A percentile compares a stretch with the other conserved stretches of the same genome.
Evolutionary conservation across 1,140 invertebrate genomes (phyloP).

Genomic region (Drosophila murphyi): DNA sequence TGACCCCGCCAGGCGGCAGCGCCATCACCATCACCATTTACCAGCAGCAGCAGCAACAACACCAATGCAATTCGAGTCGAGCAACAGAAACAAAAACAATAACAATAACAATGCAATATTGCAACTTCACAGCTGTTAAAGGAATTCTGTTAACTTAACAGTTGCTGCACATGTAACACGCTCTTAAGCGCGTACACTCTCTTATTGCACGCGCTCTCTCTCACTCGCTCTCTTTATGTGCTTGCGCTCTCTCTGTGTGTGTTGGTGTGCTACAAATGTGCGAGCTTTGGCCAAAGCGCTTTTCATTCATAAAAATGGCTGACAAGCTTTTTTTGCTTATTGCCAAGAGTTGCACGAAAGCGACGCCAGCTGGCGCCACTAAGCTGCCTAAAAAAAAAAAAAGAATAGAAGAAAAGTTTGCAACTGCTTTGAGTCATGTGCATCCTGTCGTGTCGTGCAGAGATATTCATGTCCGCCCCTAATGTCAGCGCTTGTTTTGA

Average conservation of each 20-base stretch:
- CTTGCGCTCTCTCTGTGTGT: neutral
- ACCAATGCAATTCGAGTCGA: neutral
- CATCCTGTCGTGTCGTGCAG: conserved; percentile 32
- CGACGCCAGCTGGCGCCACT: conserved; percentile 70
- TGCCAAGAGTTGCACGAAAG: conserved; percentile 57
- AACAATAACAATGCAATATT: conserved; percentile 24
- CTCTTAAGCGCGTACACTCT: conserved; percentile 31
- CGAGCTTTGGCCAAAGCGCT: conserved; percentile 61
- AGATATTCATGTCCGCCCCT: conserved; percentile 74
- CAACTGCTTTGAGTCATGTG: conserved; percentile 39
- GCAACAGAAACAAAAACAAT: conserved; percentile 20
- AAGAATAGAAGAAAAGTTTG: conserved; percentile 7
- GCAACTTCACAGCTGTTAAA: conserved; percentile 45
- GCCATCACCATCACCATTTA: conserved; percentile 9
- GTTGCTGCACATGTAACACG: conserved; percentile 21
- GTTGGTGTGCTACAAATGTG: neutral
- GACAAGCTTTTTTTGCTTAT: conserved; percentile 71
- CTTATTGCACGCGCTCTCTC: conserved; percentile 20
- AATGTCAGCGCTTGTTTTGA: conserved; percentile 82
- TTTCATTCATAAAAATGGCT: conserved; percentile 81
- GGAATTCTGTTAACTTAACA: conserved; percentile 37
- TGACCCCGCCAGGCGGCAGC: conserved; percentile 64
- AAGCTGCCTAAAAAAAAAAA: conserved; percentile 25
- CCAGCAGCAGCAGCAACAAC: conserved; percentile 25
- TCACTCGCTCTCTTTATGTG: conserved; percentile 5